Conservation (phyloP, 2,888 invertebrate genomes). For the Pristionchus entomophagus region DNA sequence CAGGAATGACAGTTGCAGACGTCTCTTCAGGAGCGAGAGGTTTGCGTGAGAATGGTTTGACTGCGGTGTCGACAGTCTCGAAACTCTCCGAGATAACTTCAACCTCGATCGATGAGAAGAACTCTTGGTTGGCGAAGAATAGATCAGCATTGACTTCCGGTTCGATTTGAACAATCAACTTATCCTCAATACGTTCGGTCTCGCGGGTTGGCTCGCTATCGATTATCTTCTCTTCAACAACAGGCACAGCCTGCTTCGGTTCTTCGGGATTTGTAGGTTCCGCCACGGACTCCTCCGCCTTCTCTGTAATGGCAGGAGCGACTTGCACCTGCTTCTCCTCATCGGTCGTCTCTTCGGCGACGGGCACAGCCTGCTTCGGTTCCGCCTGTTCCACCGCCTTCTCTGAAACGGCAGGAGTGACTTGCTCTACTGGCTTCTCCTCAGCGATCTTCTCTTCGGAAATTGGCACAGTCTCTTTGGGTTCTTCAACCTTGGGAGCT, state of each 20-base stretch:
- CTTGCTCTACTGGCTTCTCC: constrained; percentile 45
- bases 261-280: constrained; percentile 15
- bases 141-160: too few species aligned
- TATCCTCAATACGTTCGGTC: too few species aligned
- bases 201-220: too few species aligned
- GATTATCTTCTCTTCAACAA: constrained; percentile 1
- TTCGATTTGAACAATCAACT: not conserved
- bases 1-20: too few species aligned
- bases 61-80: constrained; percentile 13
- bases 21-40: too few species aligned
- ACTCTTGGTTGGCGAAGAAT: too few species aligned
- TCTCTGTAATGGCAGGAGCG: constrained; percentile 35
- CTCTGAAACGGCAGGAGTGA: not conserved
- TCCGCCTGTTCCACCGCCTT: constrained; percentile 29
- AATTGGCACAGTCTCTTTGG: not conserved
- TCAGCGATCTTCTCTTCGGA: constrained; percentile 42
- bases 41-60: not conserved
- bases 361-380: too few species aligned
- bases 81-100: too few species aligned
- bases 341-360: constrained; percentile 39
- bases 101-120: too few species aligned
- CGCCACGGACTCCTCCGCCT: constrained; percentile 21
- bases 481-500: too few species aligned
- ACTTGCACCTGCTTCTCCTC: not conserved
- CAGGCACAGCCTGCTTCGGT: not conserved